A percentile compares a stretch with the other conserved stretches of the same genome.
phyloP scores from a whole-genome alignment of 2,888 invertebrate species.

The Deroplatys truncata region DNA sequence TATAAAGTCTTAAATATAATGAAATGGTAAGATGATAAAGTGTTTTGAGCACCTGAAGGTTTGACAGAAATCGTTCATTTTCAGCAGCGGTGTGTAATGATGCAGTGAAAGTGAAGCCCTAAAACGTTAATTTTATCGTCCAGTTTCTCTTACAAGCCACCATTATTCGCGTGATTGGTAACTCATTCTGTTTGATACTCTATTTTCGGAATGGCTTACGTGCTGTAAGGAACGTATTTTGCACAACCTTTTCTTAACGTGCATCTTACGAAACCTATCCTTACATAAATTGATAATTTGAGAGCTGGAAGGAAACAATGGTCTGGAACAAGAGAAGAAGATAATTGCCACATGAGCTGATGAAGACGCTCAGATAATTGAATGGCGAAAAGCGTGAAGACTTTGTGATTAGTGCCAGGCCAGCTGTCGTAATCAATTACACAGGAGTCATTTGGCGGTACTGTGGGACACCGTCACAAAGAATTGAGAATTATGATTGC shows the following conservation, averaged over 20 bases:
- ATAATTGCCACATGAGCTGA: not conserved
- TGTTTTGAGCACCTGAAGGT: too few species aligned
- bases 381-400: constrained; percentile 13
- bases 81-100: too few species aligned
- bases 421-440: constrained; percentile 8
- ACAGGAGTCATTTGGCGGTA: not conserved
- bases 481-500: not conserved
- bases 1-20: too few species aligned
- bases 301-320: not conserved
- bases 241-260: not conserved
- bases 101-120: too few species aligned
- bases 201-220: not conserved
- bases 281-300: not conserved
- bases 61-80: too few species aligned
- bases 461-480: not conserved
- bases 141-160: not conserved
- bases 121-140: not conserved
- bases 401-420: constrained; percentile 7
- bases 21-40: too few species aligned
- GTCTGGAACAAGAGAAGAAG: not conserved
- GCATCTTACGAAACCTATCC: not conserved
- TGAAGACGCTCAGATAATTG: constrained; percentile 5
- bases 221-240: not conserved
- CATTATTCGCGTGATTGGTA: not conserved
- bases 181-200: not conserved